phyloP scores from a whole-genome alignment of 2,797 vertebrate genomes.

The Falco rusticolus region DNA sequence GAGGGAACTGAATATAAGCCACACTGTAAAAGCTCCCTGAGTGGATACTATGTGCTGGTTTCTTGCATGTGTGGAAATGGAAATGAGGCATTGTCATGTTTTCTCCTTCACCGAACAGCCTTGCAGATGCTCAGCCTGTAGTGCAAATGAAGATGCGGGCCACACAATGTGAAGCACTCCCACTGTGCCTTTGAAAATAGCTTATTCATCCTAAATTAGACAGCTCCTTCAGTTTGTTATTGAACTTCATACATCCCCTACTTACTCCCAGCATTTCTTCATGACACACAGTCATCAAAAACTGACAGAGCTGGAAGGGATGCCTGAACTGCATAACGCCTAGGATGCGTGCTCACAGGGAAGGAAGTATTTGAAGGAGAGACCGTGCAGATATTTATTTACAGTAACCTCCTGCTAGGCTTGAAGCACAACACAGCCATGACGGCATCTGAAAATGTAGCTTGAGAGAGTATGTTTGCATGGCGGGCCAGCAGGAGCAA shows the following conservation, averaged over 20 bases:
- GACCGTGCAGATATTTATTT: not conserved
- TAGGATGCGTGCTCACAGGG: not conserved
- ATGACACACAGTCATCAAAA: conserved; percentile 10
- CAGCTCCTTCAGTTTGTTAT: not conserved
- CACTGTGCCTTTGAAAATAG: conserved; percentile 31
- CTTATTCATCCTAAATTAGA: conserved; percentile 28
- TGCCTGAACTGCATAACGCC: not conserved
- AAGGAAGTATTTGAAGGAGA: not conserved
- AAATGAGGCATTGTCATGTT: not conserved
- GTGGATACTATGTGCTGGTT: not conserved
- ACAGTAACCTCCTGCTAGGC: not conserved
- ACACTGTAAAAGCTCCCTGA: not conserved
- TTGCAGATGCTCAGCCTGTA: not conserved
- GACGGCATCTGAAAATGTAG: not conserved
- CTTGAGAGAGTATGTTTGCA: not conserved
- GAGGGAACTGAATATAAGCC: not conserved
- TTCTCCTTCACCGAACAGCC: not conserved
- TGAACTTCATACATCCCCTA: not conserved
- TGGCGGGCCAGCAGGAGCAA: not conserved
- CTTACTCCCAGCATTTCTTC: not conserved
- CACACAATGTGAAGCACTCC: not conserved
- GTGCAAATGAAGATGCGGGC: conserved; percentile 19
- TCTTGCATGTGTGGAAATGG: not conserved
- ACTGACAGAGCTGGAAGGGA: not conserved
- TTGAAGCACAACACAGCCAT: not conserved